Percentiles rank a stretch among this genome's conserved stretches.
phyloP scores from a whole-genome alignment of 2,888 invertebrate species.

The Lochmaea crataegi region DNA sequence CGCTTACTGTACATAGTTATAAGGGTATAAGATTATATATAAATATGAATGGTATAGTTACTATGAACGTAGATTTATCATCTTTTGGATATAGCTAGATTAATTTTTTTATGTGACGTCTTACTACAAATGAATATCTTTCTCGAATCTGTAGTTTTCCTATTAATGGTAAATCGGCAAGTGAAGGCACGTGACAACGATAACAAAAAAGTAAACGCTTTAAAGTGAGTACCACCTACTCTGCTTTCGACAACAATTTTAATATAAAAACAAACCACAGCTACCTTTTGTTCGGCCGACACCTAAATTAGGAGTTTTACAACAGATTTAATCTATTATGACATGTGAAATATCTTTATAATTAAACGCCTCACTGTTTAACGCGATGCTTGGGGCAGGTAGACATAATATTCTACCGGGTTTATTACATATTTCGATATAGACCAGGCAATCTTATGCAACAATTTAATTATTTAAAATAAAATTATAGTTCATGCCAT shows the following conservation, averaged over 20 bases:
- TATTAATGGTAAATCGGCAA: not conserved
- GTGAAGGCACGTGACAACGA: not conserved
- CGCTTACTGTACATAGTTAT: too few relatives aligned
- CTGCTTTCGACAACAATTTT: constrained; percentile 2
- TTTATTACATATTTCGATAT: constrained; percentile 17
- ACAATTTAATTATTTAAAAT: too few relatives aligned
- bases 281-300: constrained; percentile 8
- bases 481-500: too few relatives aligned
- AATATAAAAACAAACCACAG: constrained; percentile 6
- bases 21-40: too few relatives aligned
- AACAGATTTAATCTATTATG: constrained; percentile 38
- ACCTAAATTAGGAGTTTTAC: constrained; percentile 31
- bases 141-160: not conserved
- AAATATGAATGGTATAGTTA: too few relatives aligned
- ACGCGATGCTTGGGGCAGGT: constrained; percentile 33
- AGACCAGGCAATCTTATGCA: not conserved
- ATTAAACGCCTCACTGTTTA: constrained; percentile 33
- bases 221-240: not conserved
- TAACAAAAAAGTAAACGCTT: too few relatives aligned
- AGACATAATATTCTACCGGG: constrained; percentile 28
- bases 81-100: too few relatives aligned
- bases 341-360: constrained; percentile 36
- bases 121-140: not conserved
- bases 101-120: too few relatives aligned
- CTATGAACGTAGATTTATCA: too few relatives aligned